Conservation (phyloP, 30 jellyfish, hydroid and myxozoan genomes). For the Aurelia sp. region DNA sequence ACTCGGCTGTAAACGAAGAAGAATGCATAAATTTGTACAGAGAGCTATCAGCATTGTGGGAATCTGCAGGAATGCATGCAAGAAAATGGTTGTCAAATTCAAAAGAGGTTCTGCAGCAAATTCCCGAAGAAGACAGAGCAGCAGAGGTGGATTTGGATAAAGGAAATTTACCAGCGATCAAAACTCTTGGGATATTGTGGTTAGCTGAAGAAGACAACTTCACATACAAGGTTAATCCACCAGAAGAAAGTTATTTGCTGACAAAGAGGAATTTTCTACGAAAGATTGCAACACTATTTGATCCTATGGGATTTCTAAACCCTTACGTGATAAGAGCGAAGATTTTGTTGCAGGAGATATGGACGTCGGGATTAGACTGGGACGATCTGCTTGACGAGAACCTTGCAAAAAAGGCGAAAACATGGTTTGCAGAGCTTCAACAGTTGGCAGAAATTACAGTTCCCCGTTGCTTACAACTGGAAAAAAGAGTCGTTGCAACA, state of each 20-base stretch:
- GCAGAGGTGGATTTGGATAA: slow-evolving; percentile 8
- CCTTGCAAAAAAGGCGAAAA: slow-evolving; percentile 4
- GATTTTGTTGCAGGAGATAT: slow-evolving; percentile 15
- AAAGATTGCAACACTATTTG: slow-evolving; percentile 25
- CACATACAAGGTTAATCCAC: neutral
- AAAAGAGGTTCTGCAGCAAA: neutral
- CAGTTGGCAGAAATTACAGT: slow-evolving; percentile 5
- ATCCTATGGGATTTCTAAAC: slow-evolving; percentile 44
- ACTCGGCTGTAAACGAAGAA: neutral
- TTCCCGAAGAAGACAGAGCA: slow-evolving; percentile 48
- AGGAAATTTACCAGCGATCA: slow-evolving; percentile 8
- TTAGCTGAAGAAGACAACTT: slow-evolving; percentile 5
- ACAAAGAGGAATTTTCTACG: slow-evolving; percentile 37
- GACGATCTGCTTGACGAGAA: slow-evolving; percentile 6
- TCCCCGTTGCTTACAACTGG: slow-evolving; percentile 19
- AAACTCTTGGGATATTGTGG: slow-evolving; percentile 1
- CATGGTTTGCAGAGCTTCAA: slow-evolving; percentile 30
- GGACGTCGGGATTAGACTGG: slow-evolving; percentile 34
- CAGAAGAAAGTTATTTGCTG: neutral
- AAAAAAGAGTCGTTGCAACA: neutral
- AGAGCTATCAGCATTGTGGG: slow-evolving; percentile 36
- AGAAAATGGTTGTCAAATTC: slow-evolving; percentile 48
- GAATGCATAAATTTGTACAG: slow-evolving; percentile 5
- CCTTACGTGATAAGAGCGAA: slow-evolving; percentile 29
- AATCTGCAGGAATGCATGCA: slow-evolving; percentile 51